Evolutionary conservation across 2,113 vertebrate genomes (phyloP), one percentile per base, ranked within the genome.

Genomic region (Rhombomys opimus): DNA sequence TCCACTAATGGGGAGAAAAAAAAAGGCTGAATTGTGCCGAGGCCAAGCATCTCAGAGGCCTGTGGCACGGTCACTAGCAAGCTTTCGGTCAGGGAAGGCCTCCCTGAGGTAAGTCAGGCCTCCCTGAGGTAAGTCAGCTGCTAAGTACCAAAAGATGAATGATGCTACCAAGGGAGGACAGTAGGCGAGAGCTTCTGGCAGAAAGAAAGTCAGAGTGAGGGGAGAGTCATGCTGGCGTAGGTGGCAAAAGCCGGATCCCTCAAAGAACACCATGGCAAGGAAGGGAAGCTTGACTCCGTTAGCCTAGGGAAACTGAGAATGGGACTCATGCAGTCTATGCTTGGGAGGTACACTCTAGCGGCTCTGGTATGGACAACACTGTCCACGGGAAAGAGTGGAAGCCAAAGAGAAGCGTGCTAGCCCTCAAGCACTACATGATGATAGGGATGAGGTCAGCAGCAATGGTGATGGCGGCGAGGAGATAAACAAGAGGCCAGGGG

Each of bases 401-500:
- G 30, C 15, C 50, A n/a, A n/a, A 78, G 63, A 59, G 65, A 78
- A 57, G 81, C 38, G 41, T 77, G 67, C 4, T 15, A n/a, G 27
- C 46, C 38, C 65, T 82, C 15, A 23, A 30, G 80, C 10, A 68
- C 78, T 35, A 82, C 12, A 87, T 1, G 27, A 30, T 0, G 22
- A 32, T 10, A 38, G 0, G 2, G 27, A 7, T 6, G 57, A 72
- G 35, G 7, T 57, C 65, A 52, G 35, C 5, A 27, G 17, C 35
- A 15, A 52, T 18, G 70, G 30, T 10, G 15, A 70, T 22, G 70
- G n/a, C 59, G 50, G 63, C 5, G 15, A 52, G 27, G 59, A 46
- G 14, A 46, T 27, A 35, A 5, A 12, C 0, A 0, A 52, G 12
- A 72, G 30, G 17, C 13, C 13, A 25, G 1, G 1, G 35, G 10